Percentiles rank a stretch among this genome's conserved stretches.
Evolutionary conservation across 30 jellyfish, hydroid and myxozoan species (phyloP).

Genomic region (Hydractinia echinata): DNA sequence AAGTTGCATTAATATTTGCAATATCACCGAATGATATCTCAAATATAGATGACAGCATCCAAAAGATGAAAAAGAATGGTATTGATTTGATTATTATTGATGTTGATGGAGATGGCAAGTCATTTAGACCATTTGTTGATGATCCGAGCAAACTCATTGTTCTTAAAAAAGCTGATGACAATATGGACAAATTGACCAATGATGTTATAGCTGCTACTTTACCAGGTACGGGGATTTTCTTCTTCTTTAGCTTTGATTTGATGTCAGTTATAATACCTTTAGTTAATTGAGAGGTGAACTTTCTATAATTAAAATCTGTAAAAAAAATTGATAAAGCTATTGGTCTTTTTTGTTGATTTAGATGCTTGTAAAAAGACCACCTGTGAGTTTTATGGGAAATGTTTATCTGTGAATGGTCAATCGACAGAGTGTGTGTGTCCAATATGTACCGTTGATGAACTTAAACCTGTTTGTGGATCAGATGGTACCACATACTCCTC

Average conservation of each 20-base stretch:
- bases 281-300: neutral
- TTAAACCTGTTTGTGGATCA: constrained; percentile 38
- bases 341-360: neutral
- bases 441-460: neutral
- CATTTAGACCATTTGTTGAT: neutral
- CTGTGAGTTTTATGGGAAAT: neutral
- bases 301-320: neutral
- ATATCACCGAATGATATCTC: constrained; percentile 1
- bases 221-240: neutral
- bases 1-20: constrained; percentile 38
- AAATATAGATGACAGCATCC: neutral
- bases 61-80: constrained; percentile 1
- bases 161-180: neutral
- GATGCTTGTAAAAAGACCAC: constrained; percentile 3
- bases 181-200: neutral
- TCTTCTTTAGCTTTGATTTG: neutral
- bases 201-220: neutral
- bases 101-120: constrained; percentile 16
- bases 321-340: too few species aligned
- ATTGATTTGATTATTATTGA: constrained; percentile 5
- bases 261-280: neutral
- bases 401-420: neutral
- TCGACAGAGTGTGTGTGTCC: constrained; percentile 19
- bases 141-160: neutral
- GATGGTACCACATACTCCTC: constrained; percentile 31